A percentile compares a stretch with the other conserved stretches of the same genome.
phyloP scores from a whole-genome alignment of 2,113 vertebrate genomes.

The Nerophis lumbriciformis region DNA sequence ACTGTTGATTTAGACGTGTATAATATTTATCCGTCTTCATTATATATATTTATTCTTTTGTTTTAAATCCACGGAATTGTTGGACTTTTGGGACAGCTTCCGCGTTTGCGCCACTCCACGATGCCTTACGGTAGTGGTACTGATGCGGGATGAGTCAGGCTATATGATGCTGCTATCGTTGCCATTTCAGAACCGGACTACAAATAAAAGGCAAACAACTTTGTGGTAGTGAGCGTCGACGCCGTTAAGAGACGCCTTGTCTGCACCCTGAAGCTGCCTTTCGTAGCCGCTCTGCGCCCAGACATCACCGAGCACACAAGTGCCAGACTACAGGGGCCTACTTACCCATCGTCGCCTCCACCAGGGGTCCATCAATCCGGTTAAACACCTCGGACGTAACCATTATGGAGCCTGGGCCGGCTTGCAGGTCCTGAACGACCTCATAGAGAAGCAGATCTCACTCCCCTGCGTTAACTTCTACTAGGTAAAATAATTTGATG shows the following conservation, averaged over 20 bases:
- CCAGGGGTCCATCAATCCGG: neutral
- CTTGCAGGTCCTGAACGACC: neutral
- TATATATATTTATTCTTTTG: neutral
- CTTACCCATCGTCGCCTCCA: constrained; percentile 2
- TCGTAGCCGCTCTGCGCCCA: constrained; percentile 10
- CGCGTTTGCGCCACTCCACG: constrained; percentile 44
- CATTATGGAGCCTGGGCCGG: neutral
- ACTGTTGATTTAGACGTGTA: no score
- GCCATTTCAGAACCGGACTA: constrained; percentile 82
- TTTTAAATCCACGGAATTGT: neutral
- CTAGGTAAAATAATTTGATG: neutral
- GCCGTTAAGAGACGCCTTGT: neutral
- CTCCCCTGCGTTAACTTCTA: no score
- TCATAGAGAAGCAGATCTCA: neutral
- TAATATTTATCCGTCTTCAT: neutral
- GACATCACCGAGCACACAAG: neutral
- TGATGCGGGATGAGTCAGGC: constrained; percentile 92
- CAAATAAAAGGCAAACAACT: constrained; percentile 45
- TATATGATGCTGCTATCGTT: constrained; percentile 76
- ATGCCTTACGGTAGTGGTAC: constrained; percentile 76
- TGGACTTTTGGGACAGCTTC: neutral
- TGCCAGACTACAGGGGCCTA: neutral
- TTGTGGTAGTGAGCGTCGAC: constrained; percentile 19
- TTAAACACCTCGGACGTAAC: no score
- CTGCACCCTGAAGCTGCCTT: neutral